A percentile compares a stretch with the other conserved stretches of the same genome.
These are phyloP conservation scores for Drosophila borealis DNA, from an alignment of 2,888 invertebrate genomes.

Conservation along the genomic window DNA sequence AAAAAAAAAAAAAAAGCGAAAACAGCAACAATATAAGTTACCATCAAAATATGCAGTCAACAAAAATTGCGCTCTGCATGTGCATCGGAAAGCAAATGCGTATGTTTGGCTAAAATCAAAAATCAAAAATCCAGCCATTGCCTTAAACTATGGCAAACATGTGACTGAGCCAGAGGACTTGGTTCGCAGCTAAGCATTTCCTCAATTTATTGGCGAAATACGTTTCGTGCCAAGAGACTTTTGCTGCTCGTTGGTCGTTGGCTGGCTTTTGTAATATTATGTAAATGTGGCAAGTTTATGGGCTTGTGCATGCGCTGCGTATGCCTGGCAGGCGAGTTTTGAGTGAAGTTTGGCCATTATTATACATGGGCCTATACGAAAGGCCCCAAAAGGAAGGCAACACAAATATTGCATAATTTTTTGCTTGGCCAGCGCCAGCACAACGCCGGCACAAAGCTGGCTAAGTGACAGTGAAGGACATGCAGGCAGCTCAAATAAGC, in stretches of 20 bases:
- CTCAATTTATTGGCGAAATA: conserved; percentile 78
- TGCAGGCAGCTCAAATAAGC: conserved; percentile 49
- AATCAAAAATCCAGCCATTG: conserved; percentile 60
- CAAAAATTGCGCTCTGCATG: conserved; percentile 8
- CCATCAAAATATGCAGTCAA: conserved; percentile 2
- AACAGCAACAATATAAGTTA: conserved; percentile 1
- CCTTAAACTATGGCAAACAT: conserved; percentile 52
- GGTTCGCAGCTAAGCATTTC: conserved; percentile 55
- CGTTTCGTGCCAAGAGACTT: conserved; percentile 67
- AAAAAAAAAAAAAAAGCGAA: not conserved
- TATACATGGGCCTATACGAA: conserved; percentile 30
- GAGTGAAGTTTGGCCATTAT: conserved; percentile 64
- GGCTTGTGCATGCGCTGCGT: conserved; percentile 37
- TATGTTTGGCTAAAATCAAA: not conserved
- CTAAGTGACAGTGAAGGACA: conserved; percentile 64
- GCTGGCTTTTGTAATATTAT: conserved; percentile 63
- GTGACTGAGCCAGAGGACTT: conserved; percentile 15
- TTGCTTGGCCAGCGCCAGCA: conserved; percentile 28
- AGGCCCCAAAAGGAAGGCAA: conserved; percentile 8
- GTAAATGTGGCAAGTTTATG: conserved; percentile 77
- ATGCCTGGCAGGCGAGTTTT: conserved; percentile 52
- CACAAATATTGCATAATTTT: conserved; percentile 64
- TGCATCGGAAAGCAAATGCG: not conserved
- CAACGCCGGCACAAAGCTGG: conserved; percentile 31
- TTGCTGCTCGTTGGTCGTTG: conserved; percentile 40